These are phyloP conservation scores for Blastobasis lacticolella DNA, from an alignment of 2,888 invertebrate genomes.

Conservation along the genomic window DNA sequence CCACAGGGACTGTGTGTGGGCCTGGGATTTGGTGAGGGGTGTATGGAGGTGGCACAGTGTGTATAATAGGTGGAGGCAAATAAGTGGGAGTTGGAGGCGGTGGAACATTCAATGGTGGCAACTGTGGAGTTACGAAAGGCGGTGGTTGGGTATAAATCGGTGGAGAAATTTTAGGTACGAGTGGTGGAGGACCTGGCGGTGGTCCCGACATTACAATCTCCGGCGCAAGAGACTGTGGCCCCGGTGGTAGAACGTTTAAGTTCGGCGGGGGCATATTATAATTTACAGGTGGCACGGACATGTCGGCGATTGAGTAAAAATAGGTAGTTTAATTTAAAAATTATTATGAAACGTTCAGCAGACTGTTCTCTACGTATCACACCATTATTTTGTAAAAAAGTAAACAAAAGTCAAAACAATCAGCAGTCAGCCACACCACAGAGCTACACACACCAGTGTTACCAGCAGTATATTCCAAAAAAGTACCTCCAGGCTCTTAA, in stretches of 20 bases:
- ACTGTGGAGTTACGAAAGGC: slow-evolving; percentile 16
- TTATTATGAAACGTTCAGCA: not conserved
- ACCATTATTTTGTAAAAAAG: too few relatives aligned
- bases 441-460: too few relatives aligned
- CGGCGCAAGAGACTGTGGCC: slow-evolving; percentile 6
- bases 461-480: too few relatives aligned
- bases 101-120: slow-evolving; percentile 22
- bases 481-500: too few relatives aligned
- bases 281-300: slow-evolving; percentile 48
- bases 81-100: slow-evolving; percentile 21
- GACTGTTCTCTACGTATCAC: too few relatives aligned
- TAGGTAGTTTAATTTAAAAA: not conserved
- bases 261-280: slow-evolving; percentile 50
- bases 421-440: too few relatives aligned
- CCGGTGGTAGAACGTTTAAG: slow-evolving; percentile 33
- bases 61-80: slow-evolving; percentile 17
- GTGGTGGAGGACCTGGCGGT: slow-evolving; percentile 8
- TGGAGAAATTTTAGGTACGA: slow-evolving; percentile 19
- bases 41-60: slow-evolving; percentile 19
- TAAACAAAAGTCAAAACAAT: too few relatives aligned
- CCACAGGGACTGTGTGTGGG: too few relatives aligned
- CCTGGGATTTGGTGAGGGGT: too few relatives aligned
- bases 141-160: slow-evolving; percentile 26
- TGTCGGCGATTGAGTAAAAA: slow-evolving; percentile 13
- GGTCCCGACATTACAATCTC: too few relatives aligned